These are phyloP conservation scores for Elanus axillaris DNA, from an alignment of 2,113 vertebrate genomes.

Conservation along the genomic window DNA sequence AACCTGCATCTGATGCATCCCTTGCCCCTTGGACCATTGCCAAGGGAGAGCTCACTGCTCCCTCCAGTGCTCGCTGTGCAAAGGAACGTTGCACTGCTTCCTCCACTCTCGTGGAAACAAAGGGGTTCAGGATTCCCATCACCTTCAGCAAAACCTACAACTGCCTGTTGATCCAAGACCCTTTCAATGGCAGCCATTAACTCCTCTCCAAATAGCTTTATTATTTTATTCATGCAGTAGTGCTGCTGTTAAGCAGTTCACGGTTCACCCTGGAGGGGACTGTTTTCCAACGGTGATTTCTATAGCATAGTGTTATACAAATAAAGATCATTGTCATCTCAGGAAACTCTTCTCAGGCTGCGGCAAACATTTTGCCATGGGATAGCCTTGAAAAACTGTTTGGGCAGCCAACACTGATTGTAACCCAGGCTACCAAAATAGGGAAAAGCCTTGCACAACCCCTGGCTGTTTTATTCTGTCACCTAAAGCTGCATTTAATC, in stretches of 20 bases:
- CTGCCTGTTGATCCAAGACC: neutral
- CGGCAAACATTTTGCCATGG: neutral
- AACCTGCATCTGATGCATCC: neutral
- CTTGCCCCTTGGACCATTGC: neutral
- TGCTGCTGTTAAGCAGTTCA: neutral
- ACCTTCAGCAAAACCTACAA: neutral
- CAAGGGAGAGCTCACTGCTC: neutral
- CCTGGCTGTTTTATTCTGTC: neutral
- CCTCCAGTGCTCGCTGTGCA: fast-evolving
- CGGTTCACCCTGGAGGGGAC: neutral
- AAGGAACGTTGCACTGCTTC: neutral
- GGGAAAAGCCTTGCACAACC: neutral
- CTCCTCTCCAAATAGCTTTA: neutral
- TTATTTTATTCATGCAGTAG: neutral
- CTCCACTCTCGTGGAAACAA: neutral
- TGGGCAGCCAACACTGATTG: neutral
- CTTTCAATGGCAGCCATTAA: neutral
- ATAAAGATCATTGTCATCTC: neutral
- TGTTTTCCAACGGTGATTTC: neutral
- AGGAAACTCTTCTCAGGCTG: neutral
- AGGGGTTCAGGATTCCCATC: neutral
- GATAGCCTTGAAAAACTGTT: neutral
- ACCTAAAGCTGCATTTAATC: neutral
- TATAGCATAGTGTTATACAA: neutral
- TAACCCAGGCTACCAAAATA: neutral